Percentiles rank a stretch among this genome's conserved stretches.
Conservation (phyloP, 2,888 invertebrate genomes). For the Sisyra nigra region DNA sequence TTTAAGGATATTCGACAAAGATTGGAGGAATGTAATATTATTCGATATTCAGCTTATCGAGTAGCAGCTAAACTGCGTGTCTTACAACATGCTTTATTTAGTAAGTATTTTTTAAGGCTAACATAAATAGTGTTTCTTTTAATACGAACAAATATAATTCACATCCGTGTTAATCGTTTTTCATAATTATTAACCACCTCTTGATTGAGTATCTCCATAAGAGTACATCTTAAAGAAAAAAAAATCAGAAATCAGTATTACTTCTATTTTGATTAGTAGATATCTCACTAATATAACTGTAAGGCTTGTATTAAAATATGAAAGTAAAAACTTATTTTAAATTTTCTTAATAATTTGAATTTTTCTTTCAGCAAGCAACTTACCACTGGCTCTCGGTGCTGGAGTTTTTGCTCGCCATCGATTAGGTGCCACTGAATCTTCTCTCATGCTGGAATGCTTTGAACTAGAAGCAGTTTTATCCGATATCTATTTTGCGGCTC, state of each 20-base stretch:
- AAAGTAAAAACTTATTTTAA: no score
- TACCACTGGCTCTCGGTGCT: slow-evolving; percentile 36
- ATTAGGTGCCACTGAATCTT: slow-evolving; percentile 49
- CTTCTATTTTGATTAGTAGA: no score
- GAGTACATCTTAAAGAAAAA: no score
- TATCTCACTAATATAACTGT: no score
- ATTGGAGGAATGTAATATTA: slow-evolving; percentile 45
- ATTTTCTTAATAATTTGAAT: slow-evolving; percentile 8
- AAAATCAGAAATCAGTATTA: no score
- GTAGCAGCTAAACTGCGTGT: slow-evolving; percentile 55
- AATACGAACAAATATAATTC: neutral
- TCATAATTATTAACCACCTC: no score
- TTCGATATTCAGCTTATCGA: slow-evolving; percentile 61
- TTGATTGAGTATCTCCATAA: no score
- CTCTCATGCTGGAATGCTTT: slow-evolving; percentile 43
- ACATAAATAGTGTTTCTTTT: no score
- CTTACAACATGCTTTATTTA: slow-evolving; percentile 43
- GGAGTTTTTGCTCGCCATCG: slow-evolving; percentile 58
- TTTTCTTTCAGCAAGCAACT: slow-evolving; percentile 20
- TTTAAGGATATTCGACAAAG: slow-evolving; percentile 37
- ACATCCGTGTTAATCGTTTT: no score
- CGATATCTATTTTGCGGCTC: slow-evolving; percentile 57
- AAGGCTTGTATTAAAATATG: no score
- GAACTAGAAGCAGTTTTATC: slow-evolving; percentile 56
- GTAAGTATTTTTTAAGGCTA: slow-evolving; percentile 42